Evolutionary conservation across 2,888 invertebrate species (phyloP), one percentile per base, ranked within the genome.

Genomic region (Tetranychus piercei): DNA sequence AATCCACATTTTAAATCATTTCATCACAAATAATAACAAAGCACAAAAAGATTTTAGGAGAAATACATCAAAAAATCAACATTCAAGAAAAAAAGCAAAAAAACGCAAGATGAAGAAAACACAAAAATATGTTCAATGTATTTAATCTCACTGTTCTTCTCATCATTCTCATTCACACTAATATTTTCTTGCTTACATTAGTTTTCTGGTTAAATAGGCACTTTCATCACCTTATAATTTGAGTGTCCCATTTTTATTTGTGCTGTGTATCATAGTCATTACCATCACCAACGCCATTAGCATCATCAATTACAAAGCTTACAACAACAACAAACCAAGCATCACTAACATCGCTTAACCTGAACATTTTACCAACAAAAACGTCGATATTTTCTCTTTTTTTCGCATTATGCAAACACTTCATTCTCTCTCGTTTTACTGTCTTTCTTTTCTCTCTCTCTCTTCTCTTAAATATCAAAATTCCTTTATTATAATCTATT

Each of bases 271-370:
- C 15, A 55, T 15, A 55, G 15, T 55, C 55, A 55, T 55, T 15
- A 55, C 55, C 55, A 55, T 55, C 55, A 55, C 55, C 55, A 55
- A 9, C 92, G 15, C 55, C 9, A 55, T 55, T 15, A 55, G 3
- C 55, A 55, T 55, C 55, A 55, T 55, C 55, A 55, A 9, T 55
- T 55, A 55, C 83, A 96, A 96, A 83, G 88, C 92, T 6, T 95
- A 15, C 15, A 55, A 55, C 45, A 45, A 45, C 45, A 8, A 8
- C 15, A 55, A 55, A 55, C 55, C 34, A 34, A 95, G 83, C 96
- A 95, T 82, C 94, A 94, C 0, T 92, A 93, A 83, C 89, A 94
- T 82, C 94, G 93, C 84, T 95, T 95, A 81, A 95, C 94, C 23
- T 94, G 95, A 86, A 92, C 92, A 83, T 82, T 83, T 80, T 73